A percentile compares a stretch with the other conserved stretches of the same genome.
These are phyloP conservation scores for Falcunculus frontatus DNA, from an alignment of 2,113 vertebrate species.

Conservation along the genomic window DNA sequence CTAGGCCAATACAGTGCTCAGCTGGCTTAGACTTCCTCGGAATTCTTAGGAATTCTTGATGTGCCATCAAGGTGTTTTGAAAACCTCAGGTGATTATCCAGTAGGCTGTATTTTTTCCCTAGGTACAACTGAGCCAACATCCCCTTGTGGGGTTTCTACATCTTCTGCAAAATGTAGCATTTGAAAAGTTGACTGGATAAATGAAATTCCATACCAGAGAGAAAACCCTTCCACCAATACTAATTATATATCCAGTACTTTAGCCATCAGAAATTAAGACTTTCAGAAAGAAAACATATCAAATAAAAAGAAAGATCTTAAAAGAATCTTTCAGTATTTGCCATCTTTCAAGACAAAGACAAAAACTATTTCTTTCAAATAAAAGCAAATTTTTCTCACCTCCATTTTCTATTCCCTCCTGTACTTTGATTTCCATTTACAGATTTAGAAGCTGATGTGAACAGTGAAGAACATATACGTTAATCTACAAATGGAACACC, in stretches of 20 bases:
- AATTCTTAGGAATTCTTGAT: background rate
- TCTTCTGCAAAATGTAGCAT: background rate
- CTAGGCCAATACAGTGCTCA: background rate
- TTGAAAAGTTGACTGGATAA: background rate
- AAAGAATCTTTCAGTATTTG: background rate
- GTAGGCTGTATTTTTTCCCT: background rate
- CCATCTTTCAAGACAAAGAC: background rate
- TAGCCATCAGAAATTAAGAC: background rate
- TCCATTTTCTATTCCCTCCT: background rate
- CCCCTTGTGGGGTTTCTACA: background rate
- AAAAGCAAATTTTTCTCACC: background rate
- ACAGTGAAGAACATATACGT: background rate
- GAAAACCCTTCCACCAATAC: background rate
- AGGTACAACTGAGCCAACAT: background rate
- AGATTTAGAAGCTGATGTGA: background rate
- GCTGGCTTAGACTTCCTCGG: background rate
- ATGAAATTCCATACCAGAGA: background rate
- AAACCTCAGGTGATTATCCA: background rate
- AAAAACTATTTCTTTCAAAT: background rate
- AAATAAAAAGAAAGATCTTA: background rate
- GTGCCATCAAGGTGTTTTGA: background rate
- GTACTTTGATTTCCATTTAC: background rate
- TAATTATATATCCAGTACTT: background rate
- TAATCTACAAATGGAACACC: conserved; percentile 7
- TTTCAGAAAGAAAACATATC: background rate